Base-by-base conservation (phyloP, 2,113 vertebrate genomes). In the Ailurus styani region DNA sequence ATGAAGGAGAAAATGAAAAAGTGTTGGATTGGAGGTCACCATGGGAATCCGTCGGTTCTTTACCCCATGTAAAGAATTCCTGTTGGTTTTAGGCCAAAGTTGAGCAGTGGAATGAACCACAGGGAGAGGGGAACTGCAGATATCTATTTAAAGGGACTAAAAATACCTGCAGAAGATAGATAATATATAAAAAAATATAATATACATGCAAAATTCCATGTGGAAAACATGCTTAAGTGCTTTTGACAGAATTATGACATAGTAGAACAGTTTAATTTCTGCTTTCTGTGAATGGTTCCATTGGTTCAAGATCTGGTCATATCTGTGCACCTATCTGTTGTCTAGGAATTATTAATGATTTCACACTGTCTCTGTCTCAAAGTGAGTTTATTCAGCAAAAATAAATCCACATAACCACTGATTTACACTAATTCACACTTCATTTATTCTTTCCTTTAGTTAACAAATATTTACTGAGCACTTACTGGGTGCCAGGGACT, bases 1-100 rank as follows among this genome's bases (percentile, higher is more conserved):
- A 60, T 21, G 86, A 87, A 73, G 55, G 73, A 92, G 55, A 91
- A 81, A 73, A 95, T 47, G 91, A 90, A 95, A 84, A 68, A 52
- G 42, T 73, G 64, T 77, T 84, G 62, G 79, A 9, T 87, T 45
- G 20, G 88, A 40, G 21, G 21, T 95, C 87, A 60, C 73, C 29
- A 20, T 10, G 3, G 87, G 81, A 78, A 95, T 62, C 79, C 6
- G 5, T 34, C n/a, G 57, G 60, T 68, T 97, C 64, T 93, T 93
- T 87, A 82, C 52, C 45, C 57, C 40, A 78, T 42, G 21, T 34
- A 34, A 82, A 91, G 82, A 97, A 91, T 96, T 96, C 45, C 45
- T 93, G 4, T 66, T 94, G 95, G 31, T 55, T 94, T 87, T 54
- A 95, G 64, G 84, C 68, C 93, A 64, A 55, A 86, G n/a, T 50